Percentiles rank a stretch among this genome's conserved stretches.
Evolutionary conservation across 2,888 invertebrate species (phyloP).

Genomic region (Nephrotoma flavescens): DNA sequence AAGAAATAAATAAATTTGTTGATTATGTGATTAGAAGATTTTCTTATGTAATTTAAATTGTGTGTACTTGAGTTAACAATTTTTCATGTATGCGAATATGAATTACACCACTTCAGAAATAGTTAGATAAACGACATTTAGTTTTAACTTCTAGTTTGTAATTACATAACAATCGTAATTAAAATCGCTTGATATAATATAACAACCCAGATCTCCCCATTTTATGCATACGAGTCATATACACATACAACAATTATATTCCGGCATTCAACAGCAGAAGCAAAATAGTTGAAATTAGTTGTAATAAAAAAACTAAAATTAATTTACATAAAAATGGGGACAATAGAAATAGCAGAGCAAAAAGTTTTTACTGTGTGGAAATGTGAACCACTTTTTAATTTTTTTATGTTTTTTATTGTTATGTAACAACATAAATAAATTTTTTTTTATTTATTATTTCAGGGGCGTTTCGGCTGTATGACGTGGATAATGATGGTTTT

Average conservation of each 20-base stretch:
- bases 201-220: neutral
- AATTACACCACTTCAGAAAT: neutral
- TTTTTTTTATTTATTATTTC: neutral
- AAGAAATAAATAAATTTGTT: neutral
- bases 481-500: conserved; percentile 91
- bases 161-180: neutral
- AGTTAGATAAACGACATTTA: neutral
- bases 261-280: too few relatives aligned
- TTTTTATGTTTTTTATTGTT: neutral
- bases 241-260: neutral
- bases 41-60: neutral
- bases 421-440: neutral
- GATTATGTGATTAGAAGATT: neutral
- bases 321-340: neutral
- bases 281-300: too few relatives aligned
- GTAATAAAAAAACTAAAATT: neutral
- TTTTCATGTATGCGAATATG: neutral
- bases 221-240: neutral
- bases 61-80: neutral
- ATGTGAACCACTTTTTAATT: neutral
- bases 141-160: neutral
- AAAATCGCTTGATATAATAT: neutral
- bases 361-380: neutral
- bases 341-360: too few relatives aligned
- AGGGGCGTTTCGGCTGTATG: conserved; percentile 95